These are phyloP conservation scores for Apodemus agrarius DNA, from an alignment of 2,797 vertebrate species.

Conservation along the genomic window DNA sequence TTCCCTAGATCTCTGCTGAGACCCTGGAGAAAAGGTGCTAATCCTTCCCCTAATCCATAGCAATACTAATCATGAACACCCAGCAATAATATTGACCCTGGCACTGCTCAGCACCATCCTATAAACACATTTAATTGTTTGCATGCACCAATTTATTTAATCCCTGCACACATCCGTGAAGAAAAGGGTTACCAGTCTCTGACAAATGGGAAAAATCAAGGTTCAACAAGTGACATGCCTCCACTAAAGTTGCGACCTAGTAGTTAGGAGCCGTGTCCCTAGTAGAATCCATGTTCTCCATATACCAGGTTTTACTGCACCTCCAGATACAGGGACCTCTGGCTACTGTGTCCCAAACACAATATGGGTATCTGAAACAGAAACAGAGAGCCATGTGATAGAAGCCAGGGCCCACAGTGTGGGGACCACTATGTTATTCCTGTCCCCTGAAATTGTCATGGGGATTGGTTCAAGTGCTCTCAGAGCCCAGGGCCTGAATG, in stretches of 20 bases:
- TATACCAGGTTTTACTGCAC: constrained; percentile 45
- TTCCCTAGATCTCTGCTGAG: constrained; percentile 42
- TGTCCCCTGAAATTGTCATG: constrained; percentile 39
- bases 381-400: constrained; percentile 64
- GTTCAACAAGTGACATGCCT: constrained; percentile 55
- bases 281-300: constrained; percentile 64
- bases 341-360: constrained; percentile 56
- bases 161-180: constrained; percentile 50
- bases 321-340: constrained; percentile 46
- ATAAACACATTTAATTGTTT: constrained; percentile 41
- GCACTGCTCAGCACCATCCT: constrained; percentile 51
- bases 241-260: constrained; percentile 59
- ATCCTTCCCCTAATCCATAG: constrained; percentile 47
- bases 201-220: constrained; percentile 63
- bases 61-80: constrained; percentile 59
- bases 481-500: constrained; percentile 33
- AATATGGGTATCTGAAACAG: constrained; percentile 56
- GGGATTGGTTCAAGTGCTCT: constrained; percentile 42
- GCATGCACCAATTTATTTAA: constrained; percentile 58
- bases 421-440: constrained; percentile 36
- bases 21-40: constrained; percentile 40
- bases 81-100: constrained; percentile 47
- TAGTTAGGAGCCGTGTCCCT: constrained; percentile 51
- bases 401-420: constrained; percentile 32
- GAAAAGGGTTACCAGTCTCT: constrained; percentile 55